phyloP scores from a whole-genome alignment of 2,797 vertebrate species.

The Sebastes trivittatus region DNA sequence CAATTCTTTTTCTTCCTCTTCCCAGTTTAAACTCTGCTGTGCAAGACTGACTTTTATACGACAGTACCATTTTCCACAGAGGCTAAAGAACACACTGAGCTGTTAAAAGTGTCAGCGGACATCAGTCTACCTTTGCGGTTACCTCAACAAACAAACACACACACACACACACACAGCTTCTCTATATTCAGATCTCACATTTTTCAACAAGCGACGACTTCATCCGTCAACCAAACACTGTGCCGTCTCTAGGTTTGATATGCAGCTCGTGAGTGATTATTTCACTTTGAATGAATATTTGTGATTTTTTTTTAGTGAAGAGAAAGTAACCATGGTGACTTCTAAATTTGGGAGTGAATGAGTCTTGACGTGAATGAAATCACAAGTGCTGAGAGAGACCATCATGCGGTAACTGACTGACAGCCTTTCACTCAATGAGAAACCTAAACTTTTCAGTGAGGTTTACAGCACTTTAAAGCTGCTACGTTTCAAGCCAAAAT shows the following conservation, averaged over 20 bases:
- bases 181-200: conserved; percentile 33
- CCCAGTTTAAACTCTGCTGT: conserved; percentile 43
- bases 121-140: conserved; percentile 50
- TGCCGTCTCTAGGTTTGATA: conserved; percentile 7
- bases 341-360: conserved; percentile 1
- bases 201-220: conserved; percentile 29
- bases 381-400: not conserved
- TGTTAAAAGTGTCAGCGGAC: conserved; percentile 71
- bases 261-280: conserved; percentile 18
- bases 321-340: conserved; percentile 11
- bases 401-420: not conserved
- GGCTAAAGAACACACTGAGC: conserved; percentile 65
- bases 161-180: not conserved
- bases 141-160: conserved; percentile 15
- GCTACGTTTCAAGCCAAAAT: not conserved
- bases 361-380: conserved; percentile 11
- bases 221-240: conserved; percentile 42
- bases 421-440: not conserved
- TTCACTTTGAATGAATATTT: conserved; percentile 22
- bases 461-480: not conserved
- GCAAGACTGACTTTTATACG: conserved; percentile 70
- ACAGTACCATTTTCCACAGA: conserved; percentile 69
- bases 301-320: not conserved
- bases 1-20: conserved; percentile 37
- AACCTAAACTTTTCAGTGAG: not conserved